These are phyloP conservation scores for Oeneis ivallda DNA, from an alignment of 2,888 invertebrate genomes.

Conservation along the genomic window DNA sequence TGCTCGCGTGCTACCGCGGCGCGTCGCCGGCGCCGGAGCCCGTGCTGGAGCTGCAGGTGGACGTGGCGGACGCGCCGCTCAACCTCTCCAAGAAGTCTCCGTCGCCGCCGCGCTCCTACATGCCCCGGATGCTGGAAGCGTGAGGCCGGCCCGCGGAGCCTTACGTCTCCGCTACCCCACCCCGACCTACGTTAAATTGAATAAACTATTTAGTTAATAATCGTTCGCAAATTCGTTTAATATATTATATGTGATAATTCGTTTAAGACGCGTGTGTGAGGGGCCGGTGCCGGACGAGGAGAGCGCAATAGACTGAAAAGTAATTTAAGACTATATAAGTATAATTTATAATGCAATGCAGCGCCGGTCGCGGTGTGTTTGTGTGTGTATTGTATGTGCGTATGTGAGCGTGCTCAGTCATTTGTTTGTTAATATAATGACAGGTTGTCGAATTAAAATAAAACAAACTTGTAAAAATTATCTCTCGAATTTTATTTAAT, in stretches of 20 bases:
- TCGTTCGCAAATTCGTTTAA: slow-evolving; percentile 83
- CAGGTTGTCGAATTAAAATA: slow-evolving; percentile 89
- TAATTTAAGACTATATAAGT: slow-evolving; percentile 83
- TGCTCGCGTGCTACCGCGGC: slow-evolving; percentile 65
- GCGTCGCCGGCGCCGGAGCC: slow-evolving; percentile 70
- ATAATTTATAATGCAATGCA: slow-evolving; percentile 84
- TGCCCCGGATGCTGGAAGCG: slow-evolving; percentile 85
- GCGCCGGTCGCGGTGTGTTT: slow-evolving; percentile 84
- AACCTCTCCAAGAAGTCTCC: slow-evolving; percentile 94
- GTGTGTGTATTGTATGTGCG: slow-evolving; percentile 83
- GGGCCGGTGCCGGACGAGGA: slow-evolving; percentile 81
- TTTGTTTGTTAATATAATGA: slow-evolving; percentile 86
- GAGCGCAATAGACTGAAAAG: slow-evolving; percentile 83
- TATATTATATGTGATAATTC: slow-evolving; percentile 86
- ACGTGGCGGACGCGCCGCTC: slow-evolving; percentile 92
- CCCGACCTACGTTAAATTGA: slow-evolving; percentile 80
- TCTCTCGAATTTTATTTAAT: slow-evolving; percentile 39
- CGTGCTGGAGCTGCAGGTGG: slow-evolving; percentile 84
- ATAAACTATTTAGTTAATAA: slow-evolving; percentile 73
- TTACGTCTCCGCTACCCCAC: slow-evolving; percentile 76
- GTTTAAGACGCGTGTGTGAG: slow-evolving; percentile 80
- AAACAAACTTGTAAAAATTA: slow-evolving; percentile 79
- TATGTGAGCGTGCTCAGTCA: slow-evolving; percentile 84
- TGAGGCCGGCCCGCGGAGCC: slow-evolving; percentile 81
- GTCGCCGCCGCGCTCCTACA: slow-evolving; percentile 82